Evolutionary conservation across 2,113 vertebrate genomes (phyloP), one percentile per base, ranked within the genome.

Genomic region (Pseudois nayaur): DNA sequence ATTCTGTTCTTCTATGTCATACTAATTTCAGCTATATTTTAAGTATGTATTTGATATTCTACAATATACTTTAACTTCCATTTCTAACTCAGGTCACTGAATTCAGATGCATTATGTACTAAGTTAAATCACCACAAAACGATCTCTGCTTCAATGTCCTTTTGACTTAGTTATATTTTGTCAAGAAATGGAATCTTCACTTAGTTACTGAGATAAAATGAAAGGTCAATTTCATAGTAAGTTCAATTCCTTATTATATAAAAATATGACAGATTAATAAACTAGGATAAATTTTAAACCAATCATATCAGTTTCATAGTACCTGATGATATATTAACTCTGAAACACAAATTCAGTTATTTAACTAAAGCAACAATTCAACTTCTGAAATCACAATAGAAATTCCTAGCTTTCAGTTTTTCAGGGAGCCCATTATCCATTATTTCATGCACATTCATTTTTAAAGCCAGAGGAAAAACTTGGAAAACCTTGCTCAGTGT

Each of bases 311-410:
- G 31, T 79, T 12, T 64, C 50, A 94, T 31, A 17, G 29, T 95
- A 62, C 36, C 45, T 83, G 71, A 62, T 40, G 55, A 81, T 25
- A 95, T 93, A 89, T 43, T 83, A 87, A 89, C 17, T 27, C 25
- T 95, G 52, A 97, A 93, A 84, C 6, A 89, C 23, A 89, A 97
- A 97, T 64, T 91, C 8, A 88, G 78, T 90, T 97, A 83, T 60
- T 91, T 78, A 16, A 87, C 29, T 94, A 91, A 94, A 79, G 27
- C 60, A 93, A 89, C 3, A 67, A 87, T 84, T 92, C 36, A 94
- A 84, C 31, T 76, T 95, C 52, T 83, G 2, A 95, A 97, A 96
- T 74, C 31, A 59, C 11, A 64, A 59, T 52, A 96, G 59, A 92
- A 91, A 87, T 97, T 29, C 45, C 5, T 50, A 45, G 60, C 59